Evolutionary conservation across 2,888 invertebrate species (phyloP).

Genomic region (Actias luna): DNA sequence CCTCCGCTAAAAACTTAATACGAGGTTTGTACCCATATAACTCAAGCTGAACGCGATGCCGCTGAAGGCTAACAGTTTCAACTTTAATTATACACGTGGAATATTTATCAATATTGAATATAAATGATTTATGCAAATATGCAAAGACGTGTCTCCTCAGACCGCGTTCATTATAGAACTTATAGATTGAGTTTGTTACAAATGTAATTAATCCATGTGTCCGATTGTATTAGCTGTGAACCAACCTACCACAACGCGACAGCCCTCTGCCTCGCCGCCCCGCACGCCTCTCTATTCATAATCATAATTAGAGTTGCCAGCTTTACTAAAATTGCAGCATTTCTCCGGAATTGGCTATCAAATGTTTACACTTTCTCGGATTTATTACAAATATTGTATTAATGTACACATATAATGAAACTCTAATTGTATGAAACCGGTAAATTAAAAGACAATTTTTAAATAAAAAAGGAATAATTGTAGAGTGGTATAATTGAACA

Average conservation of each 20-base stretch:
- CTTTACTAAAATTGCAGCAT: background rate
- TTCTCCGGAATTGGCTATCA: background rate
- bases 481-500: too few species aligned
- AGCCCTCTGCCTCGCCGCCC: too few species aligned
- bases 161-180: background rate
- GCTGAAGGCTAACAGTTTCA: background rate
- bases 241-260: background rate
- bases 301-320: background rate
- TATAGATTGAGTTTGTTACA: background rate
- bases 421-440: too few species aligned
- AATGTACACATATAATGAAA: too few species aligned
- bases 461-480: too few species aligned
- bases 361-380: background rate
- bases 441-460: too few species aligned
- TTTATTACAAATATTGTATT: too few species aligned
- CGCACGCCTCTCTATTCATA: background rate
- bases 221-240: background rate
- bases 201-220: background rate
- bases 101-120: conserved; percentile 3
- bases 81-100: background rate
- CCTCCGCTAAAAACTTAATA: background rate
- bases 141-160: background rate
- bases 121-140: background rate
- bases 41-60: background rate
- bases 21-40: background rate